A percentile compares a stretch with the other conserved stretches of the same genome.
Conservation (phyloP, 2,888 invertebrate genomes). For the Drosophila buzzatii region DNA sequence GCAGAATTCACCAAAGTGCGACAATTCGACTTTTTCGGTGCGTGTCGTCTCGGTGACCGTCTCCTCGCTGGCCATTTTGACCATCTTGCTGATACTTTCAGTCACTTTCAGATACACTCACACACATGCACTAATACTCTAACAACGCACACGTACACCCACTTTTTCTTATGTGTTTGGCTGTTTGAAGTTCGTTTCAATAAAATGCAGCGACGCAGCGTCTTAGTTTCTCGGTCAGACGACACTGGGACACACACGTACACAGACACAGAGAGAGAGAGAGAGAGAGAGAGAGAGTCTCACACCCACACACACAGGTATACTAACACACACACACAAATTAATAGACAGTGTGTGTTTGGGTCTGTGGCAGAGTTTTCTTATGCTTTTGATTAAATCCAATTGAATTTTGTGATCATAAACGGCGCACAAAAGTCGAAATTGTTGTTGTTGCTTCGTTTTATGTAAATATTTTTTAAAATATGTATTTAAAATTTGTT, state of each 20-base stretch:
- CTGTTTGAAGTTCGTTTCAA: conserved; percentile 80
- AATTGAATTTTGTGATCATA: conserved; percentile 84
- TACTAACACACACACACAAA: conserved; percentile 23
- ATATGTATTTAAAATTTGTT: background rate
- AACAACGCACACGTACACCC: background rate
- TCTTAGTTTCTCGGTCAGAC: conserved; percentile 72
- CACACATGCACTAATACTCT: conserved; percentile 7
- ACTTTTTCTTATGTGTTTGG: conserved; percentile 28
- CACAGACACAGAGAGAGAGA: conserved; percentile 38
- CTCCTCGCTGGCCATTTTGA: conserved; percentile 84
- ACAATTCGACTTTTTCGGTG: conserved; percentile 77
- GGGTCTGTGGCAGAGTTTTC: conserved; percentile 74
- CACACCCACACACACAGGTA: conserved; percentile 66
- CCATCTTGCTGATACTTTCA: conserved; percentile 40
- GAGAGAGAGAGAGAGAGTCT: background rate
- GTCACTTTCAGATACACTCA: background rate
- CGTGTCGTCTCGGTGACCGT: conserved; percentile 64
- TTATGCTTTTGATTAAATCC: conserved; percentile 84
- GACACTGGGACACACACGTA: conserved; percentile 54
- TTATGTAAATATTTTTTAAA: conserved; percentile 12
- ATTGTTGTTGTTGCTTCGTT: conserved; percentile 20
- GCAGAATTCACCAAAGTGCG: conserved; percentile 84
- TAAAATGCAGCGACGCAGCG: conserved; percentile 55
- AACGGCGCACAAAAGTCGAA: conserved; percentile 59
- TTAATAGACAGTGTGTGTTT: conserved; percentile 42